Evolutionary conservation across 2,113 vertebrate genomes (phyloP), one percentile per base, ranked within the genome.

Genomic region (Brachionichthys hirsutus): DNA sequence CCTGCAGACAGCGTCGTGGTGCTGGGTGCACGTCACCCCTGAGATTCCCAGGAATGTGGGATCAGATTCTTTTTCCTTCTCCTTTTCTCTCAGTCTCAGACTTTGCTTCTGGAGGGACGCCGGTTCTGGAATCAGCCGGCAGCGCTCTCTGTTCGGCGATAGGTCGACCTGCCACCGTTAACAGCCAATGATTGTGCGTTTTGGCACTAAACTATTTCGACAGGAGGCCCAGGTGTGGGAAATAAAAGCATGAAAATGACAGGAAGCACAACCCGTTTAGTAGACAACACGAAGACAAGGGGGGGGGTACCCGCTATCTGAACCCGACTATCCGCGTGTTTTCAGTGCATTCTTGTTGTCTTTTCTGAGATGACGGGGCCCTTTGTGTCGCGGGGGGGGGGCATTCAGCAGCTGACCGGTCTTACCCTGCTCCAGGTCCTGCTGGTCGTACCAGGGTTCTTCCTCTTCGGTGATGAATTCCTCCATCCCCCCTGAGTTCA

Each of bases 341-440:
- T n/a, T n/a, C n/a, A n/a, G n/a, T n/a, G n/a, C n/a, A n/a, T n/a
- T n/a, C n/a, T n/a, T n/a, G n/a, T n/a, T n/a, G n/a, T n/a, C n/a
- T n/a, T n/a, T n/a, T n/a, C n/a, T n/a, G n/a, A n/a, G n/a, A 30
- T 40, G 24, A 75, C 67, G 75, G 53, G 24, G 54, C 35, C 15
- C 84, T 84, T 85, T 87, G 82, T 85, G 75, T 19, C 0, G 51
- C 0, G 56, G 19, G 49, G 55, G 48, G 67, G 70, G 6, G 36
- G 59, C 70, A 57, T 35, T 51, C 65, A 41, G 46, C 55, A 38
- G 64, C 61, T 58, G 62, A 34, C 54, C n/a, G 0, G 24, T 58
- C 90, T 91, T 86, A 98, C 97, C 97, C 89, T 97, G 96, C 86
- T 98, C 96, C 88, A 98, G 92, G 81, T 98, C 95, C 82, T 96